phyloP scores from a whole-genome alignment of 2,888 invertebrate species.

The Drosophila picticornis region DNA sequence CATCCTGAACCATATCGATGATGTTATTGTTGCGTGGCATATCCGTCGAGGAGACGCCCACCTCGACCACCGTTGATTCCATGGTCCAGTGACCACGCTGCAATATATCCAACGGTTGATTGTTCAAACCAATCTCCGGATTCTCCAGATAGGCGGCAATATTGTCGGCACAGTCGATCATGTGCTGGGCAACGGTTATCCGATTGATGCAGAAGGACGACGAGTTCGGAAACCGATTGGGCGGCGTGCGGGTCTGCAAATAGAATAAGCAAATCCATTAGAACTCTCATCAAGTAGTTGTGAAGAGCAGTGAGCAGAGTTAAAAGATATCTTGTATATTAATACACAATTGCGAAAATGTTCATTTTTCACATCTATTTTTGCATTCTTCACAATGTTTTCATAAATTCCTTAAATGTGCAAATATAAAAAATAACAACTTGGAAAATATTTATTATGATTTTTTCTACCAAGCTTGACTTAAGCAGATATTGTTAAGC shows the following conservation, averaged over 20 bases:
- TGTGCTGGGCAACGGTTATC: slow-evolving; percentile 85
- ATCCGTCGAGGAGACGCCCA: slow-evolving; percentile 84
- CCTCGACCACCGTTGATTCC: slow-evolving; percentile 85
- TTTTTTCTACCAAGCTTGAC: neutral
- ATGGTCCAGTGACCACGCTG: slow-evolving; percentile 85
- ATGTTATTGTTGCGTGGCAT: slow-evolving; percentile 84
- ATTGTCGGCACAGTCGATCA: slow-evolving; percentile 85
- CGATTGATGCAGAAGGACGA: slow-evolving; percentile 85
- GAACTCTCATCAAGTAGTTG: neutral
- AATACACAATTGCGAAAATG: neutral
- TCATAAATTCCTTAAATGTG: neutral
- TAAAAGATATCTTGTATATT: neutral
- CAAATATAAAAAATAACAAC: neutral
- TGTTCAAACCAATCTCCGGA: slow-evolving; percentile 85
- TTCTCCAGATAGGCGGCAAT: slow-evolving; percentile 85
- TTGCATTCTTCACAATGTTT: neutral
- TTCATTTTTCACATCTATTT: neutral
- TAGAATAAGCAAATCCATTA: neutral
- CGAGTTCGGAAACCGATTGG: slow-evolving; percentile 83
- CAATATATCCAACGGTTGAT: slow-evolving; percentile 84
- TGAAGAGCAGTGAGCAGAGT: neutral
- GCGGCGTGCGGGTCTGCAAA: slow-evolving; percentile 65
- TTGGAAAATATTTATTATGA: neutral
- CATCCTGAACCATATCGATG: slow-evolving; percentile 85
- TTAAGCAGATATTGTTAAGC: neutral